Base-by-base conservation (phyloP, 2,888 invertebrate genomes). In the Nomada flava region DNA sequence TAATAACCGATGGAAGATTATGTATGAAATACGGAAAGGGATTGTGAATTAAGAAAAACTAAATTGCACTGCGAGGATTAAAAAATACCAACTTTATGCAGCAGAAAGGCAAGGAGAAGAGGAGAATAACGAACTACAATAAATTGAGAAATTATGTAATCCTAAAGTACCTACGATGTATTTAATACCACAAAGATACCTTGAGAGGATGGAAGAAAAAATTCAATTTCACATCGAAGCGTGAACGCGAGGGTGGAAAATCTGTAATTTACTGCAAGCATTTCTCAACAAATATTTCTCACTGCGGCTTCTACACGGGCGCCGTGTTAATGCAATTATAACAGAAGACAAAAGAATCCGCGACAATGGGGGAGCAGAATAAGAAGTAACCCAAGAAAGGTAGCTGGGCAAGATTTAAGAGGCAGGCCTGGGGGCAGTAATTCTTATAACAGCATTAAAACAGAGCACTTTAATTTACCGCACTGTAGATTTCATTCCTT, bases 381-480 rank as follows among this genome's bases (percentile, higher is more conserved):
- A 79, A 86, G 82, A 85, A 79, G 79, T 83, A 63, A 79, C 70
- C 70, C 63, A 57, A 62, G 71, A 75, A 78, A 84, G 84, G 83
- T 78, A 69, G 83, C 80, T 57, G 60, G 70, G 81, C 79, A 86
- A 89, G 88, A 90, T 89, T 89, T 87, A 86, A 88, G 87, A 89
- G 88, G 82, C 87, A 86, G 87, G 86, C 70, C 79, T 80, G 85
- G 86, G 89, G 88, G 91, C 89, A 90, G 92, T 92, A 92, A 92
- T 92, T 92, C 92, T 91, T 91, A 91, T 92, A 92, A 92, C 91
- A 91, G 91, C 91, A 91, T 92, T 92, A 92, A 92, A 92, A 92
- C 92, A 89, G 91, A 91, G 91, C 91, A 91, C 91, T 91, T 92
- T 92, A 92, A 92, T 92, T 92, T 92, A 92, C 92, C 92, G 92